Conservation (phyloP, 1,140 invertebrate species). For the Sweltsa coloradensis region DNA sequence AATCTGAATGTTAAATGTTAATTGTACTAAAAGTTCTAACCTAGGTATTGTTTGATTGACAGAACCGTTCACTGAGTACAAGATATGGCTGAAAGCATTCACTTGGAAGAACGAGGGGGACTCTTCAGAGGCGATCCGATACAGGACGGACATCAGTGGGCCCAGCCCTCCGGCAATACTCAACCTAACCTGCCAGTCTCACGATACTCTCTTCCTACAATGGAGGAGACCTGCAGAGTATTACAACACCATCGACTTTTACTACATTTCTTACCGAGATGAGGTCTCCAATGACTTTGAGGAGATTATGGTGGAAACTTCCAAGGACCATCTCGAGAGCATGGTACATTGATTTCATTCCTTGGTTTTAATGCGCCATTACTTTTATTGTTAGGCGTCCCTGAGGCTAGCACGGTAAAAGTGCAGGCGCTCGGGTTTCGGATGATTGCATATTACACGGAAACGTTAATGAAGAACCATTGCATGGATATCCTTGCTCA, state of each 20-base stretch:
- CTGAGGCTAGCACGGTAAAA: too few relatives aligned
- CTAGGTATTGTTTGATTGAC: constrained; percentile 25
- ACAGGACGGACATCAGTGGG: constrained; percentile 66
- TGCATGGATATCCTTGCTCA: too few relatives aligned
- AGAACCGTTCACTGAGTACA: constrained; percentile 74
- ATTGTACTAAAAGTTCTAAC: not conserved
- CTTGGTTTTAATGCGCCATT: not conserved
- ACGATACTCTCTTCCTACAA: constrained; percentile 63
- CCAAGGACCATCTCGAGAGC: constrained; percentile 42
- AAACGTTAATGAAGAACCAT: too few relatives aligned
- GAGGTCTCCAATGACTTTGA: constrained; percentile 43
- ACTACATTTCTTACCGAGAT: constrained; percentile 57
- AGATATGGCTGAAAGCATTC: constrained; percentile 72
- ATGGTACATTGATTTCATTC: constrained; percentile 31
- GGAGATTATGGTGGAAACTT: constrained; percentile 45
- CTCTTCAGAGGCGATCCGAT: constrained; percentile 53
- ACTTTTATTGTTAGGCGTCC: too few relatives aligned
- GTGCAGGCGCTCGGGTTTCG: too few relatives aligned
- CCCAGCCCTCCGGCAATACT: constrained; percentile 66
- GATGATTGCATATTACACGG: too few relatives aligned
- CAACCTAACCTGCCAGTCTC: constrained; percentile 66
- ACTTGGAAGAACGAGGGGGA: constrained; percentile 60
- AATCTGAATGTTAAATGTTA: not conserved
- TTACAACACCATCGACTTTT: constrained; percentile 65
- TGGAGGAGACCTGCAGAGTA: constrained; percentile 64